Base-by-base conservation (phyloP, 1,140 invertebrate genomes). In the Dreissena polymorpha region DNA sequence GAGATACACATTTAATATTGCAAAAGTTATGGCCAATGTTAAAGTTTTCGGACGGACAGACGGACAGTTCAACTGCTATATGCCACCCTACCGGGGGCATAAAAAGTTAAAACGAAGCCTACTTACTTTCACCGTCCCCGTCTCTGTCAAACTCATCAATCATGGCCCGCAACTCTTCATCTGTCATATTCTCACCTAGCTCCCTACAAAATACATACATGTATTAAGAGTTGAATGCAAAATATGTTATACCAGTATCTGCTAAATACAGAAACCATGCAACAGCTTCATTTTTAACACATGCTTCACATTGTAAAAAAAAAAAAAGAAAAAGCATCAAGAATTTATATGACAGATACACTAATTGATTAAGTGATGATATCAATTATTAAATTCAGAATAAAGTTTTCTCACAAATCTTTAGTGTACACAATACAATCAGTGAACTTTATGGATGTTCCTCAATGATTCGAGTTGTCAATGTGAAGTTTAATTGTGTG, bases 101-200 rank as follows among this genome's bases (percentile, higher is more conserved):
- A 55, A 53, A 0, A 27, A 55, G 10, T 8, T 60, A 14, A 73
- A 23, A 25, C 14, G 3, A 23, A 6, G 7, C 51, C 21, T 69
- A 89, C 91, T 92, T 87, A 93, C 93, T 93, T 87, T 93, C 92
- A 64, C 93, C 93, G 89, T 93, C 93, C 8, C 90, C 90, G 81
- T 93, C 92, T 68, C 87, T 87, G 82, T 93, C 93, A 91, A 93
- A 93, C 82, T 93, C 93, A 84, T 93, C 92, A 78, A 93, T 93
- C 93, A 93, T 93, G 10, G 92, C 91, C 81, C 91, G 81, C n/a
- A 93, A 76, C 85, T 93, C 93, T 51, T 93, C 92, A 86, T 93
- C 93, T 25, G 91, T 91, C 89, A 93, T 92, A 71, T 91, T 93
- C 76, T 93, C 93, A 29, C 93, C 93, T 2, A 93, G 84, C 67